Conservation (phyloP, 2,888 invertebrate genomes). For the Acanthoscelides obtectus region DNA sequence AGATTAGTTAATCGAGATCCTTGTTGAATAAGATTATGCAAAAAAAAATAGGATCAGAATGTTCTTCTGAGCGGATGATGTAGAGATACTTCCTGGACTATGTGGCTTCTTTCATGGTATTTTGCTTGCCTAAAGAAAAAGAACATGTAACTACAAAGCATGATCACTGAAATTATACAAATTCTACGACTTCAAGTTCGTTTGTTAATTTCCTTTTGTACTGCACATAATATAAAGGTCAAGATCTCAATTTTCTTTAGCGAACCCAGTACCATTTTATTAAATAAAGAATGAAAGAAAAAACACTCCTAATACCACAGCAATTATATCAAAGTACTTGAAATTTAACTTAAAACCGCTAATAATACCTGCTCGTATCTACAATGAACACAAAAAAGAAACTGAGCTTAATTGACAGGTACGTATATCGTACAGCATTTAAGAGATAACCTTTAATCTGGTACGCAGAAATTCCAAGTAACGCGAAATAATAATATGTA, state of each 20-base stretch:
- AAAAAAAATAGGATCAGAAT: too few relatives aligned
- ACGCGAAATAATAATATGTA: not conserved
- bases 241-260: not conserved
- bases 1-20: too few relatives aligned
- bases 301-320: not conserved
- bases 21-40: too few relatives aligned
- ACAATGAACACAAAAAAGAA: not conserved
- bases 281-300: not conserved
- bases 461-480: not conserved
- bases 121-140: too few relatives aligned
- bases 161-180: not conserved
- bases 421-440: not conserved
- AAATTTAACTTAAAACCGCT: not conserved
- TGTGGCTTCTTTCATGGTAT: too few relatives aligned
- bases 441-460: not conserved
- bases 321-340: not conserved
- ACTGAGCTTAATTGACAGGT: not conserved
- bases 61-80: too few relatives aligned
- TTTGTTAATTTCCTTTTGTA: not conserved
- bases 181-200: not conserved
- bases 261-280: not conserved
- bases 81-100: too few relatives aligned
- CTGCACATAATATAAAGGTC: not conserved
- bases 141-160: not conserved
- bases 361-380: not conserved